These are phyloP conservation scores for Ormia ochracea DNA, from an alignment of 2,888 invertebrate species.

Conservation along the genomic window DNA sequence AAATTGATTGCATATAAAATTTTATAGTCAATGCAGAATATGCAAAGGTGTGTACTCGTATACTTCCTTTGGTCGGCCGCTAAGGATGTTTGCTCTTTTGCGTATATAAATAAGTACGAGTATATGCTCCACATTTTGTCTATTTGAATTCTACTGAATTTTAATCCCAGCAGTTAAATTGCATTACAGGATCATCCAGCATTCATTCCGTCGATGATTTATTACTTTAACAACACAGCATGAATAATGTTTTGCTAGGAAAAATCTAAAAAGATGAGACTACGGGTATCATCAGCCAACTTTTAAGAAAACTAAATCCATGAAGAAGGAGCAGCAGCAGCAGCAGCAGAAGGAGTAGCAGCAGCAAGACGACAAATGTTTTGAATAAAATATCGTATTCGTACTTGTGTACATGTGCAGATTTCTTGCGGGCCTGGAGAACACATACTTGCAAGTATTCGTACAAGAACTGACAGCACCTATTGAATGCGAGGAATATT, in stretches of 20 bases:
- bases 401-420: not conserved
- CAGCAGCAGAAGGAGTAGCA: too few species aligned
- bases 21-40: too few species aligned
- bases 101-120: not conserved
- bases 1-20: too few species aligned
- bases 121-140: not conserved
- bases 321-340: not conserved
- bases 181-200: constrained; percentile 25
- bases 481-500: constrained; percentile 27
- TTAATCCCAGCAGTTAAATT: constrained; percentile 43
- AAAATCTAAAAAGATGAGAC: not conserved
- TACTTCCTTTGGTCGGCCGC: too few species aligned
- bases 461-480: not conserved
- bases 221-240: constrained; percentile 53
- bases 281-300: not conserved
- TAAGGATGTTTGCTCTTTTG: too few species aligned
- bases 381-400: constrained; percentile 17
- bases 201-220: constrained; percentile 49
- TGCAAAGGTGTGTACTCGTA: too few species aligned
- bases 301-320: not conserved
- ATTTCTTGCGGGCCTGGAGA: not conserved
- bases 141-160: not conserved
- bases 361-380: constrained; percentile 20
- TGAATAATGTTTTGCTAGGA: constrained; percentile 32
- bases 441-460: not conserved